Conservation (phyloP, 1,140 invertebrate species). For the Caenorhabditis elegans region WBcel235 BX284603.4:6870501-6871000, state of each 20-base stretch:
- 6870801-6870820: background rate
- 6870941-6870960: constrained; percentile 21
- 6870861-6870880: background rate
- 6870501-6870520: background rate
- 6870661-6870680: background rate
- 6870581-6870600: constrained; percentile 1
- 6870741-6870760: background rate
- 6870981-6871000: background rate
- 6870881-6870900: background rate
- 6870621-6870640: background rate
- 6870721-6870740: background rate
- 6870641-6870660: constrained; percentile 12
- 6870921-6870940: background rate
- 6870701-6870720: background rate
- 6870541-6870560: background rate
- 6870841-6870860: background rate
- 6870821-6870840: too few relatives aligned
- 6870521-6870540: too few relatives aligned
- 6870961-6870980: background rate
- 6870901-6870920: constrained; percentile 2
- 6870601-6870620: background rate
- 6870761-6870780: background rate
- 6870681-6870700: background rate
- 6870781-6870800: background rate
- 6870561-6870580: background rate